Conservation (phyloP, 2,888 invertebrate genomes). For the Zygaena filipendulae region DNA sequence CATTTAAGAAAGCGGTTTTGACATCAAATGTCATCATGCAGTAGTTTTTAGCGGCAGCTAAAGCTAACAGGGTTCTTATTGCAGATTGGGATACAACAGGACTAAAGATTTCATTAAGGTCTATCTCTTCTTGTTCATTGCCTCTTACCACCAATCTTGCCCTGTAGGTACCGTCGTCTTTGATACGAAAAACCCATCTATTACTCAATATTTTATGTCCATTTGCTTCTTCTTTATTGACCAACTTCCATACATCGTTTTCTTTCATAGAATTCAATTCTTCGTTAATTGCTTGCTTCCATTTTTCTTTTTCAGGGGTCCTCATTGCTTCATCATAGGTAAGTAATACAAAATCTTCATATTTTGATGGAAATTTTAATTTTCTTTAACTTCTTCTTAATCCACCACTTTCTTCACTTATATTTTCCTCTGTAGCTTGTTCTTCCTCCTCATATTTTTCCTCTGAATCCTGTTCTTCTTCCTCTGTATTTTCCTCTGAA, state of each 20-base stretch:
- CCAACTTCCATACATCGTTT: constrained; percentile 3
- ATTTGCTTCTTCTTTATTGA: constrained; percentile 1
- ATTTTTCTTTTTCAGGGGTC: neutral
- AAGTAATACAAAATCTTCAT: constrained; percentile 2
- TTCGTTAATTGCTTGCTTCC: neutral
- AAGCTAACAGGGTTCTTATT: constrained; percentile 1
- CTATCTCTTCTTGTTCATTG: constrained; percentile 4
- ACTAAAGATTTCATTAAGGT: neutral
- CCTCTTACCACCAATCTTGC: constrained; percentile 1
- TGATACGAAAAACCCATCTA: neutral
- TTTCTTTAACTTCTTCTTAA: neutral
- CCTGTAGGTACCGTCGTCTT: neutral
- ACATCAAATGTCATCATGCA: neutral
- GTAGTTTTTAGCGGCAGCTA: neutral
- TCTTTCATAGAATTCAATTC: constrained; percentile 1
- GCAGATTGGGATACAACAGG: constrained; percentile 1
- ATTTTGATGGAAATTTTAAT: neutral
- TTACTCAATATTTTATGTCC: constrained; percentile 3
- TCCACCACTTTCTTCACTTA: neutral
- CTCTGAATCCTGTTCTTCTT: neutral
- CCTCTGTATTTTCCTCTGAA: neutral
- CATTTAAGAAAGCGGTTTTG: neutral
- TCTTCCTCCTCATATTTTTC: neutral
- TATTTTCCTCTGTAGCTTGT: neutral
- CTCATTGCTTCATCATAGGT: constrained; percentile 2